These are phyloP conservation scores for Lagodon rhomboides DNA, from an alignment of 2,797 vertebrate species.

Conservation along the genomic window DNA sequence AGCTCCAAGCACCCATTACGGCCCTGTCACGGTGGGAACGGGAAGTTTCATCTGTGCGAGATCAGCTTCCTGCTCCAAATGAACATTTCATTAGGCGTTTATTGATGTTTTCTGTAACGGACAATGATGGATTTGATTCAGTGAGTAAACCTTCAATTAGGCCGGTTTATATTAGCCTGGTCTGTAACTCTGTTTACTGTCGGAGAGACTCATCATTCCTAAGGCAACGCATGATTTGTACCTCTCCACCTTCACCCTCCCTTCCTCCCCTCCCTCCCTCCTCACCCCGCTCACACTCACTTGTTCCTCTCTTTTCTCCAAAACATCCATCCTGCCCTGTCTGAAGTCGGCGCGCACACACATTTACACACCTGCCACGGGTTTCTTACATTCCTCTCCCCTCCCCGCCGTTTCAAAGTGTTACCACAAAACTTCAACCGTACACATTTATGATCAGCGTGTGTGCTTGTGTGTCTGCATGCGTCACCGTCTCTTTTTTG, in stretches of 20 bases:
- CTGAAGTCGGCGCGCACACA: not conserved
- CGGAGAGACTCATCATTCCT: conserved; percentile 45
- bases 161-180: conserved; percentile 20
- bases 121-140: not conserved
- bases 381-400: conserved; percentile 9
- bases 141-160: conserved; percentile 8
- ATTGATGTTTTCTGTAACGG: not conserved
- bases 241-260: conserved; percentile 28
- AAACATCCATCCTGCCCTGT: conserved; percentile 27
- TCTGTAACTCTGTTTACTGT: conserved; percentile 40
- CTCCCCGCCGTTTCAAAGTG: conserved; percentile 38
- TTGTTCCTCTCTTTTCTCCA: conserved; percentile 58
- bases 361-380: conserved; percentile 11
- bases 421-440: conserved; percentile 40
- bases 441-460: not conserved
- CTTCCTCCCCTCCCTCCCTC: not conserved
- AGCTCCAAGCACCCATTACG: too few relatives aligned
- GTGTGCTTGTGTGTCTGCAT: conserved; percentile 32
- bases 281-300: conserved; percentile 29
- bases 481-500: conserved; percentile 35
- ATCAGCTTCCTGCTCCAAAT: too few relatives aligned
- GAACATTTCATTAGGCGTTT: not conserved
- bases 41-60: too few relatives aligned
- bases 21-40: too few relatives aligned
- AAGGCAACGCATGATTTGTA: conserved; percentile 45